Conservation (phyloP, 2,888 invertebrate species). For the Drosophila cyrtoloma region DNA sequence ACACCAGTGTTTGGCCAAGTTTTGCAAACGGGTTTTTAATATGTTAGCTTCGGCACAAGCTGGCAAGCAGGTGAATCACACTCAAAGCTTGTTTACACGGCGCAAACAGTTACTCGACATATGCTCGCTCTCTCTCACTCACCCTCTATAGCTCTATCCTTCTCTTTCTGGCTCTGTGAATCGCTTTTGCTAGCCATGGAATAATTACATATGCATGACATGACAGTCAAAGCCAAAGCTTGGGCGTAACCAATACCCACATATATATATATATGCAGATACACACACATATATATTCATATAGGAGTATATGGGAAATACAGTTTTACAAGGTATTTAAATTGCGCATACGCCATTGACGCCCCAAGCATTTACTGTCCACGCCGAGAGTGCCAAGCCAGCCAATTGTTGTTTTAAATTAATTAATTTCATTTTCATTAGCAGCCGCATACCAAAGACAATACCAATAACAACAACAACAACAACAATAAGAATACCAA, state of each 20-base stretch:
- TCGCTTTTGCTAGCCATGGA: slow-evolving; percentile 57
- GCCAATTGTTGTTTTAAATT: slow-evolving; percentile 76
- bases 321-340: slow-evolving; percentile 45
- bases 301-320: background rate
- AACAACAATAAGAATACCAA: slow-evolving; percentile 6
- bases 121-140: slow-evolving; percentile 49
- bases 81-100: slow-evolving; percentile 74
- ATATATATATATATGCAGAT: background rate
- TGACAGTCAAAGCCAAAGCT: slow-evolving; percentile 60
- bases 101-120: slow-evolving; percentile 71
- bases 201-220: slow-evolving; percentile 79
- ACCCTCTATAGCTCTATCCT: background rate
- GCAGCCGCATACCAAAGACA: slow-evolving; percentile 37
- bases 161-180: background rate
- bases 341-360: slow-evolving; percentile 60
- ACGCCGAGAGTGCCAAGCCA: slow-evolving; percentile 32
- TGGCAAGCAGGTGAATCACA: slow-evolving; percentile 53
- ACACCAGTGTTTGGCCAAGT: slow-evolving; percentile 58
- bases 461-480: slow-evolving; percentile 20
- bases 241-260: slow-evolving; percentile 67
- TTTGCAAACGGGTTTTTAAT: slow-evolving; percentile 51
- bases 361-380: slow-evolving; percentile 36
- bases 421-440: slow-evolving; percentile 76
- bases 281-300: background rate
- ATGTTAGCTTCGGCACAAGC: slow-evolving; percentile 27